Percentiles rank a stretch among this genome's conserved stretches.
phyloP scores from a whole-genome alignment of 1,140 invertebrate species.

The Drosophila micromelanica region DNA sequence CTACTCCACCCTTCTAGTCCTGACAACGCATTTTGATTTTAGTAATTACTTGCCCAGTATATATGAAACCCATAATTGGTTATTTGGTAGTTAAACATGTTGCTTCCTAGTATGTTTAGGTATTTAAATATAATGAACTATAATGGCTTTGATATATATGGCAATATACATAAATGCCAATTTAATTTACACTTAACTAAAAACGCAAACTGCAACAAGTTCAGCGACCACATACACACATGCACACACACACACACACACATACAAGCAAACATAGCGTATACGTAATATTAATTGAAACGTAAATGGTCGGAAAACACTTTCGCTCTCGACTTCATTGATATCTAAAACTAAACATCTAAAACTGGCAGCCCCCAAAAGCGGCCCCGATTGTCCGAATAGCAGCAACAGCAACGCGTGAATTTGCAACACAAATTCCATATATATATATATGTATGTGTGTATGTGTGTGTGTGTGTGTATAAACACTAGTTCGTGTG shows the following conservation, averaged over 20 bases:
- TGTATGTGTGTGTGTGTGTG: conserved; percentile 12
- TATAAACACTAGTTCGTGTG: conserved; percentile 3
- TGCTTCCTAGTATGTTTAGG: conserved; percentile 5
- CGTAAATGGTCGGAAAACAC: conserved; percentile 63
- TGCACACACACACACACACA: conserved; percentile 8
- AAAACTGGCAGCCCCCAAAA: conserved; percentile 72
- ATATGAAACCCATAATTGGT: not conserved
- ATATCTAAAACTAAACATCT: conserved; percentile 79
- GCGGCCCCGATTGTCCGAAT: conserved; percentile 26
- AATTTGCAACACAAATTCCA: conserved; percentile 57
- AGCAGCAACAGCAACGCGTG: conserved; percentile 24
- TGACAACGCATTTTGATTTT: too few relatives aligned
- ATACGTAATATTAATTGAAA: conserved; percentile 75
- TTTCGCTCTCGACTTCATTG: conserved; percentile 80
- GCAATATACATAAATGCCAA: conserved; percentile 21
- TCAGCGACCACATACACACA: conserved; percentile 60
- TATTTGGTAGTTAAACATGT: not conserved
- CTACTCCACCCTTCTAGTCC: not conserved
- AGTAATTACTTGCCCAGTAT: not conserved
- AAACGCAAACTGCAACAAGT: conserved; percentile 49
- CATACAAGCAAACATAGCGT: conserved; percentile 41
- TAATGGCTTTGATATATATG: conserved; percentile 31
- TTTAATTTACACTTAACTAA: conserved; percentile 51
- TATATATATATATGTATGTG: conserved; percentile 42
- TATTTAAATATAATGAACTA: conserved; percentile 30